Conservation (phyloP, 1,140 invertebrate species). For the Laupala kohalensis region DNA sequence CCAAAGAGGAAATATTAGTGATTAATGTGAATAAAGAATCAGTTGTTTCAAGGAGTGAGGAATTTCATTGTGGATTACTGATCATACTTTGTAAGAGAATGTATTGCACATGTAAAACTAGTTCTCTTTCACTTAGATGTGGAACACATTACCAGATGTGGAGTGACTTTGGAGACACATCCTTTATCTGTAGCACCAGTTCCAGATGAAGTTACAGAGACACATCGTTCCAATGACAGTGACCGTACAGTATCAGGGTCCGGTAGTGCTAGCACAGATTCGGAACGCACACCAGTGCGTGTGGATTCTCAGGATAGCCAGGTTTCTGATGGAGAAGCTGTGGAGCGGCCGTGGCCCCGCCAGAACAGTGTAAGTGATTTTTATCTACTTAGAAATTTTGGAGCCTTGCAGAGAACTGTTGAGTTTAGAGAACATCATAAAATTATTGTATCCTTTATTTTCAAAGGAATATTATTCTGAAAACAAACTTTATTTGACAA, state of each 20-base stretch:
- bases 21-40: no score
- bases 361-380: constrained; percentile 69
- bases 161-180: constrained; percentile 40
- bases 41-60: no score
- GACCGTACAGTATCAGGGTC: constrained; percentile 70
- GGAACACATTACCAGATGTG: constrained; percentile 37
- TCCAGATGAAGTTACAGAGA: constrained; percentile 43
- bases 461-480: no score
- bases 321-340: constrained; percentile 49
- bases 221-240: constrained; percentile 65
- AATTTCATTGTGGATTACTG: neutral
- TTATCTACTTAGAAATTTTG: neutral
- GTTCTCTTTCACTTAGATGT: no score
- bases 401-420: neutral
- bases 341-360: constrained; percentile 57
- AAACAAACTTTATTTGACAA: no score
- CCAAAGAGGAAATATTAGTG: no score
- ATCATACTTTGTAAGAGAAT: no score
- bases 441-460: neutral
- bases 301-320: constrained; percentile 81
- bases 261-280: constrained; percentile 62
- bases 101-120: no score
- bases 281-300: constrained; percentile 63
- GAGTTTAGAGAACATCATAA: neutral
- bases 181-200: constrained; percentile 23